Percentiles rank a stretch among this genome's conserved stretches.
Evolutionary conservation across 2,113 vertebrate genomes (phyloP).

Genomic region (Lepisosteus oculatus): DNA sequence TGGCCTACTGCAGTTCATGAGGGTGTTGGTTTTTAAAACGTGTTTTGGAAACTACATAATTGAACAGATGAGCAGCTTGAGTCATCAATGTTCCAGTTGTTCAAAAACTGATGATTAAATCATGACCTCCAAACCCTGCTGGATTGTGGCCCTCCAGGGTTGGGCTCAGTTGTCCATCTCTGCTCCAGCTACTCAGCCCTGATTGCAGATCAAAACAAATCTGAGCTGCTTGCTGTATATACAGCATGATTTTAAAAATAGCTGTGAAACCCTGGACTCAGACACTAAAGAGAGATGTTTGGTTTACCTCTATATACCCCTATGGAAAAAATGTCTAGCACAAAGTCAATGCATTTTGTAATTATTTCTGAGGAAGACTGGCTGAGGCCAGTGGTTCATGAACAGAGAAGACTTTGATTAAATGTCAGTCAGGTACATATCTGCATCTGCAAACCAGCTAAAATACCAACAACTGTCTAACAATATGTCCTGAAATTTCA

Average conservation of each 20-base stretch:
- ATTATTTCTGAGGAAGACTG: conserved; percentile 22
- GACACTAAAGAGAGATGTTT: background rate
- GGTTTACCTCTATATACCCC: background rate
- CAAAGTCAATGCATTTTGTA: background rate
- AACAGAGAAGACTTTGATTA: conserved; percentile 28
- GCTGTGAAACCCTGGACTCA: background rate
- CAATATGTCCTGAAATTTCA: conserved; percentile 5
- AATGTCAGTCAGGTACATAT: conserved; percentile 35
- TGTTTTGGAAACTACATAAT: no score
- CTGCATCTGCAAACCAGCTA: conserved; percentile 26
- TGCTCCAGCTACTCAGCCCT: no score
- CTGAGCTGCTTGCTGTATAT: background rate
- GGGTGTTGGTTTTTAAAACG: no score
- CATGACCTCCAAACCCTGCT: no score
- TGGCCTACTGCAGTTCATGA: no score
- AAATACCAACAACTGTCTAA: conserved; percentile 10
- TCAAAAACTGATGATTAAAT: no score
- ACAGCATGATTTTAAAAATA: background rate
- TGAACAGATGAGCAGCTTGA: no score
- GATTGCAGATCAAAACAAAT: no score
- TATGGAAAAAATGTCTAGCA: background rate
- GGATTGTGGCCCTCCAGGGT: no score
- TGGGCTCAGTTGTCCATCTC: no score
- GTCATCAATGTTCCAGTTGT: no score
- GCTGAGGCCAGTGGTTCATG: conserved; percentile 22